Conservation (phyloP, 1,140 invertebrate genomes). For the Cherax quadricarinatus region DNA sequence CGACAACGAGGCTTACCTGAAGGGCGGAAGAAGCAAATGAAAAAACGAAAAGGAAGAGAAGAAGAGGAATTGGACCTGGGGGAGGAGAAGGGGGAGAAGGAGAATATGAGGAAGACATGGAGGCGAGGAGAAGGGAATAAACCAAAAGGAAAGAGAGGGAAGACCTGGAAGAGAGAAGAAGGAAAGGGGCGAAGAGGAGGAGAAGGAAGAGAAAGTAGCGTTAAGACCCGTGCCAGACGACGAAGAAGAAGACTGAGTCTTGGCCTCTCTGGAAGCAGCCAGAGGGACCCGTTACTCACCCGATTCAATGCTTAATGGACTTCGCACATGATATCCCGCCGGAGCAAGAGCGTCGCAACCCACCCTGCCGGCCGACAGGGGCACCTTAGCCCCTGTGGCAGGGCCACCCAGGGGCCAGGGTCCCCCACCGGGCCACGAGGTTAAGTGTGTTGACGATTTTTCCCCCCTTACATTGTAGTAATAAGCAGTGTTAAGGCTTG, state of each 20-base stretch:
- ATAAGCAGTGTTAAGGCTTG: not conserved
- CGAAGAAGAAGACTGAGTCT: not conserved
- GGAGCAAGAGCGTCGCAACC: not conserved
- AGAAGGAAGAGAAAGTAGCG: not conserved
- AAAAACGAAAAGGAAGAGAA: too few species aligned
- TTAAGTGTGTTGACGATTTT: not conserved
- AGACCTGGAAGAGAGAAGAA: not conserved
- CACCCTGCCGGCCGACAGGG: not conserved
- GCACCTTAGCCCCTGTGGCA: not conserved
- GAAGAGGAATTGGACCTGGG: too few species aligned
- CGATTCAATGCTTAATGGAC: constrained; percentile 7
- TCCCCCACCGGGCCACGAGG: not conserved
- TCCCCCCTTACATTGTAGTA: not conserved
- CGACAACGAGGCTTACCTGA: too few species aligned
- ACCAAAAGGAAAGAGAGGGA: not conserved
- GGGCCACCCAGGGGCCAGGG: not conserved
- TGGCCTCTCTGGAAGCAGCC: not conserved
- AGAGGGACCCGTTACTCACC: not conserved
- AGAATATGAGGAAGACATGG: not conserved
- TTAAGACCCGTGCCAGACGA: too few species aligned
- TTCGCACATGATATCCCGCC: not conserved
- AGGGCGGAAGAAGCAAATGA: too few species aligned
- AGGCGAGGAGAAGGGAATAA: not conserved
- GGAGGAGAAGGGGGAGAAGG: not conserved
- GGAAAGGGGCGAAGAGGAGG: not conserved